Base-by-base conservation (phyloP, 2,113 vertebrate genomes). In the Mustelus asterias region DNA sequence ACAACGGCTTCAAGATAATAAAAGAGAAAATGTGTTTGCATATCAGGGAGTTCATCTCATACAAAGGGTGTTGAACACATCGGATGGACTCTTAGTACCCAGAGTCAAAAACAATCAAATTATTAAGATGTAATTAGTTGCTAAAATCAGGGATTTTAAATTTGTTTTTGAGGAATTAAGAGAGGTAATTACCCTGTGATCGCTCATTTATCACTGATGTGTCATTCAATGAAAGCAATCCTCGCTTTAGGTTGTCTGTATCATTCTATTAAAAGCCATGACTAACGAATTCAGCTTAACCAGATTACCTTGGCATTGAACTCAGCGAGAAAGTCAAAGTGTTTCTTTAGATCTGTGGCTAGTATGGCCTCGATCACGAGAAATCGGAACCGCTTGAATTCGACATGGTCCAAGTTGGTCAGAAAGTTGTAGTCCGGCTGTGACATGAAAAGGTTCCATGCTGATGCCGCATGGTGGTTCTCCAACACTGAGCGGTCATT, bases 371-470 rank as follows among this genome's bases (percentile, higher is more conserved):
- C 99, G 3, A 99, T 99, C 96, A 99, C 99, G 54, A 99, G 98
- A 97, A 99, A 99, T 72, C 99, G 98, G 96, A 99, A 99, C 96
- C 99, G 98, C 96, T 99, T 99, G 97, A 99, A 99, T 96, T 99
- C 99, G 97, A 99, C 98, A 0, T 99, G 99, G 96, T 99, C 98
- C 14, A 99, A 97, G 97, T 99, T 98, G 96, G 98, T 97, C 96
- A 99, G 97, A 97, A 99, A 99, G 97, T 99, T 99, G 97, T 98
- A 99, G 96, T 99, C 99, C 0, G 99, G 98, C 93, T 98, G 97
- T 0, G 99, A 99, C 98, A 99, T 98, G 97, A 99, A 99, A 85
- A 99, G 99, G 96, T 98, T 99, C 99, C 99, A 99, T 10, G 99
- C 99, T 4, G 99, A 98, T 67, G 99, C 99, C 0, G 99, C 99